These are phyloP conservation scores for Monochamus alternatus DNA, from an alignment of 2,888 invertebrate species.

Conservation along the genomic window DNA sequence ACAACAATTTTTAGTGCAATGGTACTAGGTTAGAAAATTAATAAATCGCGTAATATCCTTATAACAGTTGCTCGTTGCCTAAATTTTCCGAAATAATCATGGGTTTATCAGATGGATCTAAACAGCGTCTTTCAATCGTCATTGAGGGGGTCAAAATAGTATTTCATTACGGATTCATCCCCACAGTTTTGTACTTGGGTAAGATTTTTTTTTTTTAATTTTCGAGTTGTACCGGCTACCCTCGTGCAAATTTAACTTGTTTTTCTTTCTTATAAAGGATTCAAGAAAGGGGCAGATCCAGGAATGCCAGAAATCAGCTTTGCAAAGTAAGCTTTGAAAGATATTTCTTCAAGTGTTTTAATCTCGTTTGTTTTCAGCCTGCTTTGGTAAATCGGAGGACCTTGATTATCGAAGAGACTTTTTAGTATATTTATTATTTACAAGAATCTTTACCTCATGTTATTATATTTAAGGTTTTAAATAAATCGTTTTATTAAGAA, in stretches of 20 bases:
- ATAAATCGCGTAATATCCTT: too few species aligned
- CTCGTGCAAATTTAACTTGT: neutral
- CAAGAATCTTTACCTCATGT: constrained; percentile 33
- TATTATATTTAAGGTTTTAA: constrained; percentile 31
- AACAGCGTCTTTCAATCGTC: constrained; percentile 77
- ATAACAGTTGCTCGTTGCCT: too few species aligned
- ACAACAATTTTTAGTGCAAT: too few species aligned
- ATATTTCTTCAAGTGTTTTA: constrained; percentile 5
- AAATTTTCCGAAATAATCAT: constrained; percentile 53
- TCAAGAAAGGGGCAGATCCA: constrained; percentile 79
- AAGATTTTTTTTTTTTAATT: constrained; percentile 43
- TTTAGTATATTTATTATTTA: constrained; percentile 39
- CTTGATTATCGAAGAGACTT: neutral
- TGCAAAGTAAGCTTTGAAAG: constrained; percentile 71
- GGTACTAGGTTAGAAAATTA: too few species aligned
- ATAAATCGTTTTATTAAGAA: constrained; percentile 20
- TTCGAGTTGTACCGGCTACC: neutral
- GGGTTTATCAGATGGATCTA: constrained; percentile 73
- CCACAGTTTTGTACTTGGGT: constrained; percentile 81
- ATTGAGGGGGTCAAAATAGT: constrained; percentile 75
- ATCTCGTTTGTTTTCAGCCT: constrained; percentile 66
- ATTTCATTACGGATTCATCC: constrained; percentile 82
- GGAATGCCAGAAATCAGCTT: constrained; percentile 78
- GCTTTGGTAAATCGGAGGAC: constrained; percentile 67
- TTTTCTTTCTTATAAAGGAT: constrained; percentile 71